Conservation (phyloP, 2,797 vertebrate genomes). For the Erithacus rubecula region DNA sequence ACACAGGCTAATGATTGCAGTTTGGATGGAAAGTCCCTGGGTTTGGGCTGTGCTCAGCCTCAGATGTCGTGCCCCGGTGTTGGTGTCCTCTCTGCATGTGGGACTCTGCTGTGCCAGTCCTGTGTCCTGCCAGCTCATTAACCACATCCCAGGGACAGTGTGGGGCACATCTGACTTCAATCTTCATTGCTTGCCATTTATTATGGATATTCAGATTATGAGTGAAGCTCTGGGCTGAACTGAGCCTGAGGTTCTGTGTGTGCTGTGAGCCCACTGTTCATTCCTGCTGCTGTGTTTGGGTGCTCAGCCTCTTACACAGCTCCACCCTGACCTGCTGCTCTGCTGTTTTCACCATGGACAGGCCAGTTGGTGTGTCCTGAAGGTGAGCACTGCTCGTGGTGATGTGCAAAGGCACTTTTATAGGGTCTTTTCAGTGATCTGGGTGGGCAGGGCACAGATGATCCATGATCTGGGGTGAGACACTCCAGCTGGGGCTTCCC, state of each 20-base stretch:
- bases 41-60: not conserved
- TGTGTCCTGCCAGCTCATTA: not conserved
- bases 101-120: not conserved
- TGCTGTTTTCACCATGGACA: not conserved
- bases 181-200: not conserved
- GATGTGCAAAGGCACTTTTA: not conserved
- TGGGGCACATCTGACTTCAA: not conserved
- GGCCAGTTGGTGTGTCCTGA: not conserved
- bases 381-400: not conserved
- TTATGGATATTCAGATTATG: not conserved
- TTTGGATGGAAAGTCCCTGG: not conserved
- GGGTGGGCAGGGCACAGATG: not conserved
- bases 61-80: fast-evolving
- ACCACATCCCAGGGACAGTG: not conserved
- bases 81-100: not conserved
- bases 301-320: not conserved
- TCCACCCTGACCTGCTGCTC: not conserved
- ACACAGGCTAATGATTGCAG: not conserved
- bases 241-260: not conserved
- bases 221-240: not conserved
- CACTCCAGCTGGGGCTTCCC: not conserved
- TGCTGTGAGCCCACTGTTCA: not conserved
- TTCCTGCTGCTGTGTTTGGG: not conserved
- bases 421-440: not conserved
- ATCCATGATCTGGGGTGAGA: not conserved